Conservation (phyloP, 2,888 invertebrate species). For the Orthonychiurus folsomi region DNA sequence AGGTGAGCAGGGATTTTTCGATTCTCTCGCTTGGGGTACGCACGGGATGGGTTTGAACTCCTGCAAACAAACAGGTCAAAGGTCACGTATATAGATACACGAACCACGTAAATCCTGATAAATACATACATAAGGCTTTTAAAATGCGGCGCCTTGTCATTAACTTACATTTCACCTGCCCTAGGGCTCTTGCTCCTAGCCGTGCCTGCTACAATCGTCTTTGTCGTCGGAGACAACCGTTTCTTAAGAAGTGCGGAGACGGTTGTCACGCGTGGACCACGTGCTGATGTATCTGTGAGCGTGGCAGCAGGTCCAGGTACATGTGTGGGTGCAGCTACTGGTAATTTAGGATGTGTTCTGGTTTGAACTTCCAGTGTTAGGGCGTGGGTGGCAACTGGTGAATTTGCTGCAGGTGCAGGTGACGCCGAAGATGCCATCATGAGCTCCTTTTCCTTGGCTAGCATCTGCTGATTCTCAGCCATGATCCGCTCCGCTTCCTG, state of each 20-base stretch:
- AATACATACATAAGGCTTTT: too few species aligned
- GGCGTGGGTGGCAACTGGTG: too few species aligned
- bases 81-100: neutral
- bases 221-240: neutral
- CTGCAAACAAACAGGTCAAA: neutral
- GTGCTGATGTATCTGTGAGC: neutral
- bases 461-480: constrained; percentile 43
- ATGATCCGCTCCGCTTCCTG: constrained; percentile 43
- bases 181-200: too few species aligned
- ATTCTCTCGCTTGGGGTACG: constrained; percentile 36
- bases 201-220: too few species aligned
- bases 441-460: constrained; percentile 42
- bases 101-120: too few species aligned
- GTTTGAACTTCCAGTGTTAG: too few species aligned
- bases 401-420: neutral
- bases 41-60: neutral
- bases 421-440: constrained; percentile 23
- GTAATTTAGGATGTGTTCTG: neutral
- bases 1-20: constrained; percentile 56
- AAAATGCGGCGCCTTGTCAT: too few species aligned
- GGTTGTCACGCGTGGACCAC: neutral
- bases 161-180: too few species aligned
- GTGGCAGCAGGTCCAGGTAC: neutral
- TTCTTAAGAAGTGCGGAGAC: neutral
- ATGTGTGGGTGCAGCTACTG: neutral